Percentiles rank a stretch among this genome's conserved stretches.
Evolutionary conservation across 2,888 invertebrate genomes (phyloP).

Genomic region (Amblyjoppa fuscipennis): DNA sequence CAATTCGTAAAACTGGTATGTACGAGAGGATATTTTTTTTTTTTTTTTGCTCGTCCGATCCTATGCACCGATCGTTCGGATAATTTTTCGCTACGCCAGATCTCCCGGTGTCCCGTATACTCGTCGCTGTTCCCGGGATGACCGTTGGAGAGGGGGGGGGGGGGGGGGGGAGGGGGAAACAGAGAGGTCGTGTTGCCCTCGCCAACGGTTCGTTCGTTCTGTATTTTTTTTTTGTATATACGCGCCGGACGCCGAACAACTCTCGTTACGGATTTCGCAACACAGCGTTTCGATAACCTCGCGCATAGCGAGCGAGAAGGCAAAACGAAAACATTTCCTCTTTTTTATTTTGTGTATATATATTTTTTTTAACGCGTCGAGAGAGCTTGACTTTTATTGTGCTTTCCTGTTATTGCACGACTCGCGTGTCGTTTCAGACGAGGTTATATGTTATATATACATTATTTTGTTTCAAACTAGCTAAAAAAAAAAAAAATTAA

Average conservation of each 20-base stretch:
- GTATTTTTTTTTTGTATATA: neutral
- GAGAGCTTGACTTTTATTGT: neutral
- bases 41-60: conserved; percentile 2
- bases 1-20: conserved; percentile 15
- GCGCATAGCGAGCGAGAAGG: conserved; percentile 3
- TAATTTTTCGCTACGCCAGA: conserved; percentile 47
- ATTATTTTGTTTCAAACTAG: neutral
- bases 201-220: conserved; percentile 27
- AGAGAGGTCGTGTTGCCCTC: conserved; percentile 28
- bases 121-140: neutral
- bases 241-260: conserved; percentile 38
- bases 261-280: conserved; percentile 63
- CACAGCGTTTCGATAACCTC: conserved; percentile 60
- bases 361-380: neutral
- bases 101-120: conserved; percentile 9
- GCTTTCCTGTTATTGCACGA: conserved; percentile 6
- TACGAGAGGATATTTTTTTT: conserved; percentile 4
- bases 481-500: neutral
- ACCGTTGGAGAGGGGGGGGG: neutral
- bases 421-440: neutral
- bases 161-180: neutral
- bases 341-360: conserved; percentile 10
- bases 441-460: neutral
- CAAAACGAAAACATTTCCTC: conserved; percentile 26
- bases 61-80: conserved; percentile 31